A percentile compares a stretch with the other conserved stretches of the same genome.
phyloP scores from a whole-genome alignment of 2,888 invertebrate species.

The Pegoplata infirma region DNA sequence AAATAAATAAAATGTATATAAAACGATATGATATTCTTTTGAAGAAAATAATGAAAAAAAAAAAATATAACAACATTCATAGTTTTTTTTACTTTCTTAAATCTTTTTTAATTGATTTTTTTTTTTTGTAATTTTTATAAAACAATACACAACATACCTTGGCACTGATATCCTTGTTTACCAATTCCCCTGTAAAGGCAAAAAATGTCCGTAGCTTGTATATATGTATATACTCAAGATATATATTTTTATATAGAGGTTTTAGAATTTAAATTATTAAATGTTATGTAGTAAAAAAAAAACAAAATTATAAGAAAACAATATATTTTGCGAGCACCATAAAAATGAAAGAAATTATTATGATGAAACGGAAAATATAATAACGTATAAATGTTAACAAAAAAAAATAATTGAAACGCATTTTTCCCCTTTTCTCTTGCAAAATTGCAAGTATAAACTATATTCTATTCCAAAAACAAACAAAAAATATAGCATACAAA shows the following conservation, averaged over 20 bases:
- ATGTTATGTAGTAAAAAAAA: constrained; percentile 51
- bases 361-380: constrained; percentile 5
- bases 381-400: constrained; percentile 44
- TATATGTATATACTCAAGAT: constrained; percentile 65
- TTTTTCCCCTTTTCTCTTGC: not conserved
- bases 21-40: constrained; percentile 39
- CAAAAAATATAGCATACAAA: constrained; percentile 43
- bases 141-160: constrained; percentile 85
- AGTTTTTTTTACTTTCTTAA: constrained; percentile 35
- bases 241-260: constrained; percentile 41
- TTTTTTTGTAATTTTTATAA: constrained; percentile 44
- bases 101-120: constrained; percentile 39
- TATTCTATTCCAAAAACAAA: not conserved
- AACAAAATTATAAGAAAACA: constrained; percentile 33
- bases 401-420: constrained; percentile 6
- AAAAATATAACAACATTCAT: constrained; percentile 45
- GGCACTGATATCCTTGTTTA: constrained; percentile 98
- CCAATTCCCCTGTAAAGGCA: constrained; percentile 93
- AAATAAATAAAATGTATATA: constrained; percentile 40
- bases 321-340: constrained; percentile 44
- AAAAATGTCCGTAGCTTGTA: constrained; percentile 79
- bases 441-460: not conserved
- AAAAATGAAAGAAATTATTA: constrained; percentile 38
- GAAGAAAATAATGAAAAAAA: constrained; percentile 23
- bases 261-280: constrained; percentile 29